A percentile compares a stretch with the other conserved stretches of the same genome.
These are phyloP conservation scores for Manis javanica DNA, from an alignment of 2,797 vertebrate genomes.

Conservation along the genomic window DNA sequence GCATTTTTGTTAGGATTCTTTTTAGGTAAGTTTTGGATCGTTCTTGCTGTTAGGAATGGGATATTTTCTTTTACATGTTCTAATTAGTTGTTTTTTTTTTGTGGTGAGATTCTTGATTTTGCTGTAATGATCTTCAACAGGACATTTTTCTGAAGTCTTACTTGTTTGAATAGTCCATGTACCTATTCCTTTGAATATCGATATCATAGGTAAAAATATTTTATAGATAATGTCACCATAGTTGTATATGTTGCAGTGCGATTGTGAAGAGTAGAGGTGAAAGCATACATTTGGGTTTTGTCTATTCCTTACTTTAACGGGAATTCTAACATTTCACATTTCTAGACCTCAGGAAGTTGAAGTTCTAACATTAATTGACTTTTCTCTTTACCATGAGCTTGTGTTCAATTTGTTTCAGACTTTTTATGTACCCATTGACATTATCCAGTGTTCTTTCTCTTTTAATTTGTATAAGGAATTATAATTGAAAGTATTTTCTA, in stretches of 20 bases:
- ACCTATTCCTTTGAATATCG: neutral
- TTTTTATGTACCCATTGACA: conserved; percentile 20
- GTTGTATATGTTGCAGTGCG: neutral
- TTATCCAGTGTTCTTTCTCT: neutral
- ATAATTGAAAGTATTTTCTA: conserved; percentile 58
- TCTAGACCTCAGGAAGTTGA: neutral
- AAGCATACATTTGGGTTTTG: neutral
- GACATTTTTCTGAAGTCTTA: neutral
- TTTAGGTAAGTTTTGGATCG: neutral
- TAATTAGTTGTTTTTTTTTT: neutral
- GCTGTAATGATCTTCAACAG: neutral
- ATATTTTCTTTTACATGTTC: neutral
- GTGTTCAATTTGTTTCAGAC: conserved; percentile 39
- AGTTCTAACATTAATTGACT: neutral
- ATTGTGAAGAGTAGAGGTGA: neutral
- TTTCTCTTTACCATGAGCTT: neutral
- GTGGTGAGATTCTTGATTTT: conserved; percentile 4
- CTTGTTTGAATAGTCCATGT: neutral
- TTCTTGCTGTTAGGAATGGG: neutral
- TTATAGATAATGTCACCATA: neutral
- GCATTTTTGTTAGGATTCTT: neutral
- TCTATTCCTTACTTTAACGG: neutral
- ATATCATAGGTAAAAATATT: neutral
- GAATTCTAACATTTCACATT: neutral
- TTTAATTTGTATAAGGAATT: conserved; percentile 45